Evolutionary conservation across 2,888 invertebrate species (phyloP).

Genomic region (Prosapia bicincta): DNA sequence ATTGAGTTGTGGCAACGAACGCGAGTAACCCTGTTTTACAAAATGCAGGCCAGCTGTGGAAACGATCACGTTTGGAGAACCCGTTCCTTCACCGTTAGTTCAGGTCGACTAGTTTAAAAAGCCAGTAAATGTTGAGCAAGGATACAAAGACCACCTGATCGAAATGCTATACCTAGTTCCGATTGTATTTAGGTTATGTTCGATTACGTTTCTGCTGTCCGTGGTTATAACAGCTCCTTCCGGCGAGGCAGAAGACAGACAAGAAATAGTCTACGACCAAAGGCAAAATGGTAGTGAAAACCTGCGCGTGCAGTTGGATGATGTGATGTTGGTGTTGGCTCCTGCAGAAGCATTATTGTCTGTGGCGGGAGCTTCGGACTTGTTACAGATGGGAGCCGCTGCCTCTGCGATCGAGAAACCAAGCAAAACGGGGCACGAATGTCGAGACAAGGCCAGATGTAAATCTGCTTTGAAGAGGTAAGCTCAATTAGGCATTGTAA

Average conservation of each 20-base stretch:
- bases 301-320: slow-evolving; percentile 64
- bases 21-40: background rate
- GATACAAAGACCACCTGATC: background rate
- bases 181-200: background rate
- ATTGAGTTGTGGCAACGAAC: background rate
- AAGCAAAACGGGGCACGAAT: slow-evolving; percentile 17
- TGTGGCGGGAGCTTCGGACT: slow-evolving; percentile 45
- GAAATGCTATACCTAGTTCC: background rate
- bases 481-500: no score
- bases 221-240: background rate
- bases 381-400: slow-evolving; percentile 23
- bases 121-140: background rate
- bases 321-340: slow-evolving; percentile 62
- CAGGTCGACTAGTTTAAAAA: background rate
- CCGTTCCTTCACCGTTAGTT: background rate
- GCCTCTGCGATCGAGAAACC: slow-evolving; percentile 25
- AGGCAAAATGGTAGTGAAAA: slow-evolving; percentile 77
- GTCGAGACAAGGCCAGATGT: slow-evolving; percentile 13
- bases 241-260: background rate
- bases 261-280: slow-evolving; percentile 58
- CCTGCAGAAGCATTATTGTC: slow-evolving; percentile 59
- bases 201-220: background rate
- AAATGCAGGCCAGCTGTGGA: background rate
- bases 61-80: background rate
- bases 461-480: background rate